Percentiles rank a stretch among this genome's conserved stretches.
These are phyloP conservation scores for Glomeris maerens DNA, from an alignment of 1,140 invertebrate genomes.

Conservation along the genomic window DNA sequence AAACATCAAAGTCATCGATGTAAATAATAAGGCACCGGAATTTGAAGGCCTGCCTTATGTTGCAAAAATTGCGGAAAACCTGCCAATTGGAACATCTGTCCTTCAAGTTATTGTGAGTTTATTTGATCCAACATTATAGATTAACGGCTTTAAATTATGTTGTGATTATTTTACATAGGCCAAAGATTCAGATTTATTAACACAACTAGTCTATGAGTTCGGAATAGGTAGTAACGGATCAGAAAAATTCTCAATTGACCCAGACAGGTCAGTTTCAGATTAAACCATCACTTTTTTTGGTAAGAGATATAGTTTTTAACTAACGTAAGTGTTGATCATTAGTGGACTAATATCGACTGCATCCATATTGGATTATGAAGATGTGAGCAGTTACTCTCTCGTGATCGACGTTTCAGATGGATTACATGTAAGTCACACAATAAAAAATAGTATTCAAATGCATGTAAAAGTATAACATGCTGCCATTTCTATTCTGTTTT, in stretches of 20 bases:
- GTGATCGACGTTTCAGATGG: constrained; percentile 25
- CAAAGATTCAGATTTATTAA: no score
- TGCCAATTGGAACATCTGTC: constrained; percentile 52
- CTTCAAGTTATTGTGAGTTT: constrained; percentile 42
- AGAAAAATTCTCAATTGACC: not conserved
- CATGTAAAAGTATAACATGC: not conserved
- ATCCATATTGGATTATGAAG: constrained; percentile 23
- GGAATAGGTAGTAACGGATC: constrained; percentile 2
- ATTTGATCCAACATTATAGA: no score
- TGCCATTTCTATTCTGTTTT: not conserved
- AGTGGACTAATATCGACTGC: constrained; percentile 22
- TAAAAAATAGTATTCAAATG: not conserved
- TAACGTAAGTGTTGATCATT: no score
- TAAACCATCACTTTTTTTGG: no score
- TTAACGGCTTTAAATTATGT: no score
- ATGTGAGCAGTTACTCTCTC: constrained; percentile 21
- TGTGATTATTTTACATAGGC: no score
- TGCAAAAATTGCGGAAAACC: constrained; percentile 54
- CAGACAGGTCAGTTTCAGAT: no score
- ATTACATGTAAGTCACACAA: constrained; percentile 19
- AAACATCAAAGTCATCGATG: constrained; percentile 73
- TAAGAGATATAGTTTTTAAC: no score
- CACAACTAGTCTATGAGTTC: no score
- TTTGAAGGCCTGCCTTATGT: constrained; percentile 23
- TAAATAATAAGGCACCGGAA: constrained; percentile 82